These are phyloP conservation scores for Choloepus hoffmanni DNA, from an alignment of 2,113 vertebrate genomes.

Conservation along the genomic window DNA sequence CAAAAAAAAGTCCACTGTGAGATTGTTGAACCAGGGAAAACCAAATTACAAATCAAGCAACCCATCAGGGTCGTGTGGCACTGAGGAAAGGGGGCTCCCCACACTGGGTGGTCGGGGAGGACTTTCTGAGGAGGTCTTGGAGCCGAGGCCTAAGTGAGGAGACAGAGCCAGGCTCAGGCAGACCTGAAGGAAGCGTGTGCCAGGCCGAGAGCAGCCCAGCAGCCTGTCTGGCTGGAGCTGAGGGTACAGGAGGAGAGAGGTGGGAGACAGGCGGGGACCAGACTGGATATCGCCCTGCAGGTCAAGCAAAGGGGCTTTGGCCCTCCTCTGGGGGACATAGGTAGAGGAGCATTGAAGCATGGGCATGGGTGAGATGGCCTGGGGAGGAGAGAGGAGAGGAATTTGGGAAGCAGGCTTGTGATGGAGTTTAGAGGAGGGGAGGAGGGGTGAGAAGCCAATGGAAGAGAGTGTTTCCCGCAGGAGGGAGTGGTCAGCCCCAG, in stretches of 20 bases:
- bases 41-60: background rate
- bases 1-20: background rate
- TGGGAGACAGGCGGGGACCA: background rate
- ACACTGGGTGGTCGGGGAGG: background rate
- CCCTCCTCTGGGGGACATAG: background rate
- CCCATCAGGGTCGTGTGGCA: background rate
- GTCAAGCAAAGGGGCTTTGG: background rate
- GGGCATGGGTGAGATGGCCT: background rate
- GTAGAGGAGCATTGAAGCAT: background rate
- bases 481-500: background rate
- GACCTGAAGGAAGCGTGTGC: background rate
- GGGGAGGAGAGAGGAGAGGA: background rate
- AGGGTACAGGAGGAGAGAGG: background rate
- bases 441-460: background rate
- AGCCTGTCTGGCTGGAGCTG: background rate
- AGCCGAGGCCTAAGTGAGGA: background rate
- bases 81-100: background rate
- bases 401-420: background rate
- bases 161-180: background rate
- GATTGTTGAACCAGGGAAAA: constrained; percentile 1
- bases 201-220: background rate
- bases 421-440: background rate
- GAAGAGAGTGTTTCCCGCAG: background rate
- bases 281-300: background rate
- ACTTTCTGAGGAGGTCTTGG: background rate